These are phyloP conservation scores for Drosophila colorata DNA, from an alignment of 2,888 invertebrate genomes.

Conservation along the genomic window DNA sequence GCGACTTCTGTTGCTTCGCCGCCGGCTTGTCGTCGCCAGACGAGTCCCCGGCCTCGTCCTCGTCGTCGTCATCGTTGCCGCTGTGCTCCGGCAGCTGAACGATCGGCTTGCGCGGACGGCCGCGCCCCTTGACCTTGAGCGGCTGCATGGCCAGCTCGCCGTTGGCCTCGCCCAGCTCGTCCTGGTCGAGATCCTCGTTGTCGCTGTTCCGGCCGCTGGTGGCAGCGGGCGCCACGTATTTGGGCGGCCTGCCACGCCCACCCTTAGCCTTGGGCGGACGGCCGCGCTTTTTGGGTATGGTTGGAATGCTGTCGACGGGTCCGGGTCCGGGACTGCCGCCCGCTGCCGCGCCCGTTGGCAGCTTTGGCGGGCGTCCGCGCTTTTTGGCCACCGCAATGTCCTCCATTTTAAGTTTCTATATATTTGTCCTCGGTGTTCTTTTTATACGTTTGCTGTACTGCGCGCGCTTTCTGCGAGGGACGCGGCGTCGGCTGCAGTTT, in stretches of 20 bases:
- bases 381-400: slow-evolving; percentile 51
- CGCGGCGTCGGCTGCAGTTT: not conserved
- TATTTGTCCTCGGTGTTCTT: not conserved
- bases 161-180: slow-evolving; percentile 45
- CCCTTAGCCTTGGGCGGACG: slow-evolving; percentile 70
- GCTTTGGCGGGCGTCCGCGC: slow-evolving; percentile 64
- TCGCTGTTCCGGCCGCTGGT: slow-evolving; percentile 22
- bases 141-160: slow-evolving; percentile 7
- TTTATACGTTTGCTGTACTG: not conserved
- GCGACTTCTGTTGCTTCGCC: slow-evolving; percentile 30
- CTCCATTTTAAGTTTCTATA: slow-evolving; percentile 41
- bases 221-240: slow-evolving; percentile 1
- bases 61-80: slow-evolving; percentile 21
- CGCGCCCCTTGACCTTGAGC: slow-evolving; percentile 64
- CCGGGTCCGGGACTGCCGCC: slow-evolving; percentile 34
- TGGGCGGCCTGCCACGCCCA: slow-evolving; percentile 64
- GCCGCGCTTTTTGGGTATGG: slow-evolving; percentile 77
- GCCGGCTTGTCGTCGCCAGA: slow-evolving; percentile 25
- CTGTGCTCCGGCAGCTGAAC: slow-evolving; percentile 20
- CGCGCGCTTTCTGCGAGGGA: slow-evolving; percentile 2
- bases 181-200: slow-evolving; percentile 45
- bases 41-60: slow-evolving; percentile 18
- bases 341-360: not conserved
- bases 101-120: slow-evolving; percentile 67
- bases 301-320: slow-evolving; percentile 34